phyloP scores from a whole-genome alignment of 2,113 vertebrate genomes.

The Prunella fulvescens region DNA sequence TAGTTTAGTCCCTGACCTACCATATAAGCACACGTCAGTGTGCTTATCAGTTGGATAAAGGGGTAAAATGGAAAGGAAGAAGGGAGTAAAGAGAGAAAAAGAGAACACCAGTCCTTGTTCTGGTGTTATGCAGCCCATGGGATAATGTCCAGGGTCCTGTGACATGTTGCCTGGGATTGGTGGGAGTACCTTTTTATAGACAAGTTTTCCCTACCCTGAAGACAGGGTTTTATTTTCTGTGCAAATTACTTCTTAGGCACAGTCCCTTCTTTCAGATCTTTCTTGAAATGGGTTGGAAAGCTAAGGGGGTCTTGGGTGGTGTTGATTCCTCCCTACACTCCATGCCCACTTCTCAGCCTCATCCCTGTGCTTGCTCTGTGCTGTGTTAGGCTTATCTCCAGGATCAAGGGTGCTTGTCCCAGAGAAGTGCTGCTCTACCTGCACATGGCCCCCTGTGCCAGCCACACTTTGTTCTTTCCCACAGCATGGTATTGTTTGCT shows the following conservation, averaged over 20 bases:
- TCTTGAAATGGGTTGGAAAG: neutral
- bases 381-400: neutral
- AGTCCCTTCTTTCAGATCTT: neutral
- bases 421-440: neutral
- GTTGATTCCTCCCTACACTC: neutral
- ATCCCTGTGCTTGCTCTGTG: neutral
- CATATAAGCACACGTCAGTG: accelerated
- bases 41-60: neutral
- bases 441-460: neutral
- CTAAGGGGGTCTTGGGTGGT: neutral
- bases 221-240: neutral
- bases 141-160: neutral
- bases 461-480: neutral
- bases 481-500: neutral
- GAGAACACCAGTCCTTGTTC: neutral
- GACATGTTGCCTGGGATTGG: neutral
- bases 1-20: neutral
- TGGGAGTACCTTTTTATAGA: neutral
- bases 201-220: neutral
- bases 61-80: neutral
- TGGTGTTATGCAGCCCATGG: neutral
- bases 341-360: neutral
- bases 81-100: neutral
- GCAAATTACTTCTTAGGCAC: neutral
- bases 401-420: neutral